Base-by-base conservation (phyloP, 1,140 invertebrate genomes). In the Chironomus striatipennis region DNA sequence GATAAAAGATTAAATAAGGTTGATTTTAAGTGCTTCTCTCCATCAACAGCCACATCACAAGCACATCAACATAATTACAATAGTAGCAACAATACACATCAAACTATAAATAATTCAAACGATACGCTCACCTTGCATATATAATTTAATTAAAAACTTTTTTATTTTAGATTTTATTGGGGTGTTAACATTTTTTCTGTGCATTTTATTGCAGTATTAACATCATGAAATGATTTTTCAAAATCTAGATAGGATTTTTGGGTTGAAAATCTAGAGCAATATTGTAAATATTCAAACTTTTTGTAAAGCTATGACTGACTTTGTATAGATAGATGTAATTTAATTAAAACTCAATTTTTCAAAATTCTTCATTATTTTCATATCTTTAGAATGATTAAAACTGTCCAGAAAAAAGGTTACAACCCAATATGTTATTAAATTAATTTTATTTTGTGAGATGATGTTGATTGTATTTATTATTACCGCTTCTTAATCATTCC, bases 1-100 rank as follows among this genome's bases (percentile, higher is more conserved):
- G 90, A 86, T 76, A 92, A 93, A 82, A 89, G 90, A 77, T 85
- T 88, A 15, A 70, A 70, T 12, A 70, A 70, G 18, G 17, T 70
- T 20, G 65, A 70, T 10, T 70, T 70, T 17, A 70, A 70, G 10
- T 70, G 65, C 18, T 70, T 70, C 18, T 20, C 65, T 21, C 9
- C 65, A 8, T 18, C 65, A 20, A 20, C 12, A 9, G 10, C 9
- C 1, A 21, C 65, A 20, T 20, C 65, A 21, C 7, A 15, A 21
- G 15, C 65, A 8, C 8, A 18, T 15, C 17, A 18, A 17, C 17
- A 70, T 70, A 20, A 70, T 70, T 21, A 70, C 20, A 70, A 70
- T 21, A 70, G 65, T 70, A 70, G 65, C 65, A 70, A 21, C 65
- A 18, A 18, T 21, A 70, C 18, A 18, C 65, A 70, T 20, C 65